These are phyloP conservation scores for Metopolophium dirhodum DNA, from an alignment of 1,140 invertebrate genomes.

Conservation along the genomic window DNA sequence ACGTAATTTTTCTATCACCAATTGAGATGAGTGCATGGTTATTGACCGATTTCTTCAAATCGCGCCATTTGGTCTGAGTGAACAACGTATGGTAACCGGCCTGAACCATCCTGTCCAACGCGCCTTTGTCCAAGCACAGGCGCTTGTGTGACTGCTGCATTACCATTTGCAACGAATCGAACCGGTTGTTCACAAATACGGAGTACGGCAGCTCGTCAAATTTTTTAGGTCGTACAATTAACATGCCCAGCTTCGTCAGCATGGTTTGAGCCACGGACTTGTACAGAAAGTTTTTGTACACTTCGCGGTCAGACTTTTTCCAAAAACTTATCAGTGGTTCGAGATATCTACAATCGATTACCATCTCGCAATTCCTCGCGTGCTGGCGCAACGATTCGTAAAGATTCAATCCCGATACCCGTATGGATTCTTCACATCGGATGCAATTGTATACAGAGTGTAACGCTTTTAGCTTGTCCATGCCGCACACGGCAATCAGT, in stretches of 20 bases:
- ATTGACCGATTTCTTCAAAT: neutral
- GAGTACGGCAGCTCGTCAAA: neutral
- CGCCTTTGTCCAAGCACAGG: neutral
- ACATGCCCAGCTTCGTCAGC: neutral
- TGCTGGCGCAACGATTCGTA: neutral
- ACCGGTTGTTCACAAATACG: neutral
- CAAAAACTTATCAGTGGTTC: neutral
- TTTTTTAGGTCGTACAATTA: neutral
- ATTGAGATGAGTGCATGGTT: too few relatives aligned
- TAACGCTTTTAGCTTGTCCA: rapidly evolving
- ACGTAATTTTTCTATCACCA: neutral
- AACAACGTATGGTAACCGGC: neutral
- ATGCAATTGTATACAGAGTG: neutral
- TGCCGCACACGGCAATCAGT: neutral
- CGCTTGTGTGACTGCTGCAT: neutral
- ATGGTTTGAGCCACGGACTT: neutral
- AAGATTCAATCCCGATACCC: neutral
- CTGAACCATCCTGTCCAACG: neutral
- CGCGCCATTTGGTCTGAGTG: too few relatives aligned
- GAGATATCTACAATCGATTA: neutral
- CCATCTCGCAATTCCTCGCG: neutral
- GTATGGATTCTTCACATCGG: neutral
- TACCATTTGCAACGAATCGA: neutral
- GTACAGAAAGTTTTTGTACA: neutral
- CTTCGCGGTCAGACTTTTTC: neutral